Base-by-base conservation (phyloP, 1,140 invertebrate species). In the Drosophila sp. region DNA sequence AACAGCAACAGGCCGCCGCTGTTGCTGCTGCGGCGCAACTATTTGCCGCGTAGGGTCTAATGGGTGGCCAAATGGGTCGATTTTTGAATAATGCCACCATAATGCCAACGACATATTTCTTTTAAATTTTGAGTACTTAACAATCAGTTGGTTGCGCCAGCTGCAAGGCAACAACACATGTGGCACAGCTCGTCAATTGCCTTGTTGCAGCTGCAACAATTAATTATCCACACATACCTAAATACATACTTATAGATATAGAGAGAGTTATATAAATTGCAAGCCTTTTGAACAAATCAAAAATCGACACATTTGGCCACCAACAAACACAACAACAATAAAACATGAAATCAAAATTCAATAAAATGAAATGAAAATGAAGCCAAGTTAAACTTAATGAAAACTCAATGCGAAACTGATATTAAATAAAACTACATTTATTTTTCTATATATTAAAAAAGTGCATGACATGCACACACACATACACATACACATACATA, bases 11-110 rank as follows among this genome's bases (percentile, higher is more conserved):
- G 40, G 71, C 80, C 53, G 72, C 77, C 48, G 82, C 82, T 63
- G 83, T 80, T 76, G 89, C 89, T 72, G 89, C 89, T 63, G 78
- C 79, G 48, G 79, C 83, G 38, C 84, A 89, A 53, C 63, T 87
- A 18, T 87, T 86, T 71, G 83, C 82, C 56, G 89, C 90, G 90
- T 91, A 91, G 90, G 90, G 86, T 77, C 83, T 91, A 79, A 87
- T 81, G 66, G 86, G 90, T 90, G 90, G 90, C 90, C 90, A 91
- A 91, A 78, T 91, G 76, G 90, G 90, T 87, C 90, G 90, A 91
- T 91, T 91, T 90, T 89, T 91, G 63, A 91, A 89, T 40, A 91
- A 90, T 80, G 80, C 90, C 72, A 91, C 90, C 29, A 91, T 91
- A 79, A 81, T 91, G 73, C 90, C 90, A 66, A 91, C 90, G 32